Evolutionary conservation across 2,888 invertebrate species (phyloP).

Genomic region (Spatulosminthurus flaviceps): DNA sequence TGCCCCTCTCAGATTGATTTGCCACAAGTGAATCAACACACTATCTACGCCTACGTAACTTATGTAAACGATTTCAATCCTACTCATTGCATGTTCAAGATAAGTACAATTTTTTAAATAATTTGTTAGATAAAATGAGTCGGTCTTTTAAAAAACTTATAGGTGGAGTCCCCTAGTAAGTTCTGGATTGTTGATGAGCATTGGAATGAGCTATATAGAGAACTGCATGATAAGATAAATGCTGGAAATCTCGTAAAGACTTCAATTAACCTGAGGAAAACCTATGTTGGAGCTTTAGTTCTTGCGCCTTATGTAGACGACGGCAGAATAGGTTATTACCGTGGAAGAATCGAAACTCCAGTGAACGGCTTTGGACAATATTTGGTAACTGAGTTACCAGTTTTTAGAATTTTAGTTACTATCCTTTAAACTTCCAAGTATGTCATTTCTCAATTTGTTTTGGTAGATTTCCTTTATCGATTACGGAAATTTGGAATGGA

Average conservation of each 20-base stretch:
- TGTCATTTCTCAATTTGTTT: not conserved
- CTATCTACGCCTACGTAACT: constrained; percentile 70
- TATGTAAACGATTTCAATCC: constrained; percentile 68
- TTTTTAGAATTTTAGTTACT: not conserved
- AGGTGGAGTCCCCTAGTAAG: constrained; percentile 57
- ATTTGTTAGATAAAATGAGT: not conserved
- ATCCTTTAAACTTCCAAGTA: not conserved
- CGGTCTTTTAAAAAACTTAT: not conserved
- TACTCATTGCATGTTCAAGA: not conserved
- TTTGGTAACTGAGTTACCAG: constrained; percentile 42
- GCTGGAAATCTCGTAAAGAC: constrained; percentile 46
- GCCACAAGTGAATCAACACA: constrained; percentile 72
- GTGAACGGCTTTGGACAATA: constrained; percentile 20
- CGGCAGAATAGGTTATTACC: constrained; percentile 45
- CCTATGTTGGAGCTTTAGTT: constrained; percentile 53
- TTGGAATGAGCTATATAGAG: constrained; percentile 32
- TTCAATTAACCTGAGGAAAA: constrained; percentile 36
- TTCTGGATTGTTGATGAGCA: constrained; percentile 55
- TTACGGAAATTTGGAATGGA: constrained; percentile 73
- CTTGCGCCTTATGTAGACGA: constrained; percentile 54
- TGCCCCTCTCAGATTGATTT: constrained; percentile 68
- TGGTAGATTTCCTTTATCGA: constrained; percentile 80
- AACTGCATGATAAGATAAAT: constrained; percentile 49
- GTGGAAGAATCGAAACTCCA: constrained; percentile 53
- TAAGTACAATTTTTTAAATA: not conserved